These are phyloP conservation scores for Festucalex cinctus DNA, from an alignment of 2,113 vertebrate species.

Conservation along the genomic window DNA sequence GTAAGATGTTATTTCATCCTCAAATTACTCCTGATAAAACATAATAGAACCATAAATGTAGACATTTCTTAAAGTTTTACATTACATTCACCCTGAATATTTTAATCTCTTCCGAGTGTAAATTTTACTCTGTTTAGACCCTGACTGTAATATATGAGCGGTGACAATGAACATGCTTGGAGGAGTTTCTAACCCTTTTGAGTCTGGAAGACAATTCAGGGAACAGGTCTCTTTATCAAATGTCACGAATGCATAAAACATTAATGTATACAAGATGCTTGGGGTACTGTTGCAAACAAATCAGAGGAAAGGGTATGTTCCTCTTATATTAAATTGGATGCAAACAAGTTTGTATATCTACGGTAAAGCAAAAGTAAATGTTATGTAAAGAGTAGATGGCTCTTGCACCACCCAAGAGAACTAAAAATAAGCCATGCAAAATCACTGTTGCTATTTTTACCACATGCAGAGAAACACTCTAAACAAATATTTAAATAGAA, in stretches of 20 bases:
- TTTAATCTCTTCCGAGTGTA: too few species aligned
- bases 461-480: conserved; percentile 3
- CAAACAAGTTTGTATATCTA: conserved; percentile 15
- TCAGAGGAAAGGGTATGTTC: background rate
- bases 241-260: background rate
- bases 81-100: too few species aligned
- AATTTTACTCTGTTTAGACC: too few species aligned
- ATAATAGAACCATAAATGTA: too few species aligned
- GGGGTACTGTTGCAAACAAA: background rate
- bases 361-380: conserved; percentile 33
- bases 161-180: background rate
- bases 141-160: background rate
- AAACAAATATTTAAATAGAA: conserved; percentile 22
- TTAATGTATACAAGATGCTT: background rate
- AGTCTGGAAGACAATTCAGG: background rate
- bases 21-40: background rate
- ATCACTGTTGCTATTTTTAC: conserved; percentile 35
- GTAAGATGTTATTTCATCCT: background rate
- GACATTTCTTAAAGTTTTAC: too few species aligned
- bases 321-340: background rate
- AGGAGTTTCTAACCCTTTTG: background rate
- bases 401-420: conserved; percentile 13
- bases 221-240: background rate
- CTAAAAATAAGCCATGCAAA: conserved; percentile 24
- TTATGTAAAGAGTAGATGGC: conserved; percentile 35